Percentiles rank a stretch among this genome's conserved stretches.
Conservation (phyloP, 2,113 vertebrate genomes). For the Ptyas mucosa region DNA sequence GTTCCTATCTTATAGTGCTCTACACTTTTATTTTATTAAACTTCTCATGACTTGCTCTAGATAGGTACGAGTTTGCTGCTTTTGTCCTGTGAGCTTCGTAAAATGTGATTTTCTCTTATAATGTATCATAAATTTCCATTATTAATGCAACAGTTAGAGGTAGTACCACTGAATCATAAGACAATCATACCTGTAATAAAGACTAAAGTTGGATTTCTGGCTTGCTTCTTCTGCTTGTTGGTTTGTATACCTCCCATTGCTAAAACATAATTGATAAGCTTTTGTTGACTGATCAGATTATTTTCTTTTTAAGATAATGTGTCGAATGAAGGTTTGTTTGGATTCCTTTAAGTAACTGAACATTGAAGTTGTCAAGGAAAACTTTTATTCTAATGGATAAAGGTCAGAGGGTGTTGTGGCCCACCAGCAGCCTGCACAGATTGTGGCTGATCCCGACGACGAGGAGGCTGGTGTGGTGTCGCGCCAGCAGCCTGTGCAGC, state of each 20-base stretch:
- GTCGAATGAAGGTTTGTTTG: neutral
- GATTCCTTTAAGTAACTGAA: neutral
- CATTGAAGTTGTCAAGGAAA: neutral
- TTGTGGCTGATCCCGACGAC: no score
- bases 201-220: neutral
- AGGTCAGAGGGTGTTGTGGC: no score
- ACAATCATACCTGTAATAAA: neutral
- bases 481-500: no score
- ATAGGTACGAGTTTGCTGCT: neutral
- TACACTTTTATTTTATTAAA: neutral
- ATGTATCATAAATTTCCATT: neutral
- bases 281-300: neutral
- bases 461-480: no score
- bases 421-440: no score
- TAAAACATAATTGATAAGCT: neutral
- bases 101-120: neutral
- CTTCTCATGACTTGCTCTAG: neutral
- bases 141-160: neutral
- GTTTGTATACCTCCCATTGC: neutral
- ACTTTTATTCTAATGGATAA: neutral
- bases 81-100: neutral
- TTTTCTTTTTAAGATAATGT: neutral
- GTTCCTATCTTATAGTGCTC: neutral
- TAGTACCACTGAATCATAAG: neutral
- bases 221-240: neutral